Evolutionary conservation across 1,140 invertebrate species (phyloP), one percentile per base, ranked within the genome.

Genomic region (Octopus bimaculoides): DNA sequence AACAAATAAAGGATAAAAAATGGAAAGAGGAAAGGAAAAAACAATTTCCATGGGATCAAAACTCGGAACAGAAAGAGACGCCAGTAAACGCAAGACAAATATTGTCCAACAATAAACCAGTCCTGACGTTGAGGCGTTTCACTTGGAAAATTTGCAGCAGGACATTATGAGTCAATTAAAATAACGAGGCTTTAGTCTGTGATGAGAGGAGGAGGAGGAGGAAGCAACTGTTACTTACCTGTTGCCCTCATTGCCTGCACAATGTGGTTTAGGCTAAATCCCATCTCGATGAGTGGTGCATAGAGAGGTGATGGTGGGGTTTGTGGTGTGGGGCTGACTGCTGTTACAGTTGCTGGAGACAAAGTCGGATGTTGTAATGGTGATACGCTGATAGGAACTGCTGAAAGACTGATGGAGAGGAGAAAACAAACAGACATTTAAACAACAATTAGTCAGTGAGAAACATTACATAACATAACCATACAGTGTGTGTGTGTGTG

Each of bases 211-310:
- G 66, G 26, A 71, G 6, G 26, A 61, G 9, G 17, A 12, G 17
- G 17, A 17, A 61, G 17, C 9, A 61, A 71, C 17, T n/a, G 66
- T 75, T 53, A 71, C 78, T 76, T 81, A 87, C 92, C 92, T 80
- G 92, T 92, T 75, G 92, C 92, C 77, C 86, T 82, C 61, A 93
- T 89, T 7, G 93, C 93, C 84, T 91, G 91, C 78, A 92, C 89
- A 80, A 93, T 93, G 80, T 93, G 93, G 75, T 89, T 87, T 17
- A 92, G 82, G 8, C 91, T 89, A 86, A 94, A 94, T 77, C 93
- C 93, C 93, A 93, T 93, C 86, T 93, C 93, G 73, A 93, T 85
- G 52, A 93, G 86, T 77, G 92, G 92, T n/a, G 89, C 87, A 5
- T 91, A 91, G 54, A 93, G 90, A 12, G 92, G 90, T 5, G 91